Base-by-base conservation (phyloP, 2,797 vertebrate species). In the Adelosebastes latens region DNA sequence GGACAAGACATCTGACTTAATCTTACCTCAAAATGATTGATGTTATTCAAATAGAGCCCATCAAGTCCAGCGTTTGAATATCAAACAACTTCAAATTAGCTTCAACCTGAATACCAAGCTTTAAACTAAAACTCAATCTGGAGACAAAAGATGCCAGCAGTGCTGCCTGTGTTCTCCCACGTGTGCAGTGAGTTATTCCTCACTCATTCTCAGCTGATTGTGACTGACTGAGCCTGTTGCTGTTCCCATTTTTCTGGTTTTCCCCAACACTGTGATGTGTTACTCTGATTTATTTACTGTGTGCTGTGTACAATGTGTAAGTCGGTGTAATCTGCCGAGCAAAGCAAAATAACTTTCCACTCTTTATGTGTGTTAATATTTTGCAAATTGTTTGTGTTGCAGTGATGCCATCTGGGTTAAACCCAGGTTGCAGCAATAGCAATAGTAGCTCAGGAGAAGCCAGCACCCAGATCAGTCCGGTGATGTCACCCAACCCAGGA, bases 321-420 rank as follows among this genome's bases (percentile, higher is more conserved):
- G 0, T 34, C n/a, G 5, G 18, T 63, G 6, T 8, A 25, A 75
- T 56, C n/a, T 56, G 10, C 24, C 3, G 7, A 46, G 32, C 11
- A n/a, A 42, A 13, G n/a, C 25, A 56, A 53, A 29, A 72, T 4
- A 11, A 12, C 0, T 6, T 25, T 12, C 0, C 0, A 13, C 9
- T 63, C 1, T 31, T 27, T 8, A 58, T 22, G 1, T 18, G 5
- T 56, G 8, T 32, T 66, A 27, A 20, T 62, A 0, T n/a, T 67
- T 62, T 75, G 2, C 56, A 5, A 9, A 24, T 53, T 56, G 85
- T n/a, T 83, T 90, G 63, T 87, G 24, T 75, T 89, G 4, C 87
- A 98, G 97, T 92, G 59, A 93, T 92, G 73, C 84, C 89, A 25
- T 82, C 92, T 4, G 81, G 85, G 27, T 72, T 93, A 76, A 93